Conservation (phyloP, 2,113 vertebrate species). For the Gopherus flavomarginatus region DNA sequence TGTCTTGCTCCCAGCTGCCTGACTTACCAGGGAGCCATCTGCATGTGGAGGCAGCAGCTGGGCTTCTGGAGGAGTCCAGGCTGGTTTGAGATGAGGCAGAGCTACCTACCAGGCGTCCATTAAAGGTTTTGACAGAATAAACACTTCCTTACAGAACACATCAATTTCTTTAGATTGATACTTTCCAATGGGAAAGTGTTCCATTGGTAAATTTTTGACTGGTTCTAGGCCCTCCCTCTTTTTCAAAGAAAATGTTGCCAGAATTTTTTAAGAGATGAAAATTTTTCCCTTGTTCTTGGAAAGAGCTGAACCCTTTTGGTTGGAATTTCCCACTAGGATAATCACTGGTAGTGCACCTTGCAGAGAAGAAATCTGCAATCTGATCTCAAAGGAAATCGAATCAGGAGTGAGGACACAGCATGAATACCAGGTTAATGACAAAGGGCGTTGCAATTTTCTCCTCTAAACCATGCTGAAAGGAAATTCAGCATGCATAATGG, state of each 20-base stretch:
- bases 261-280: neutral
- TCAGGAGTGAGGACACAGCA: neutral
- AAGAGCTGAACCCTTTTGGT: neutral
- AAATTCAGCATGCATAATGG: neutral
- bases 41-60: no score
- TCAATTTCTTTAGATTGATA: no score
- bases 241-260: neutral
- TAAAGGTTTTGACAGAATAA: no score
- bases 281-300: neutral
- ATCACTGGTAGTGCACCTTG: neutral
- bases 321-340: neutral
- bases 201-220: no score
- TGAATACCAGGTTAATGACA: neutral
- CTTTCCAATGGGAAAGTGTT: no score
- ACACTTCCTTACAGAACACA: no score
- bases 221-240: no score
- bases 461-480: neutral
- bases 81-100: no score
- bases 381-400: neutral
- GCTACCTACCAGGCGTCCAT: no score
- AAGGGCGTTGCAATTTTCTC: rapidly evolving
- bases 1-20: no score
- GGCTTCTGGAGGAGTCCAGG: no score
- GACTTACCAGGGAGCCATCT: no score
- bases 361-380: neutral